Evolutionary conservation across 1,140 invertebrate genomes (phyloP).

Genomic region (Chrysoperla carnea): DNA sequence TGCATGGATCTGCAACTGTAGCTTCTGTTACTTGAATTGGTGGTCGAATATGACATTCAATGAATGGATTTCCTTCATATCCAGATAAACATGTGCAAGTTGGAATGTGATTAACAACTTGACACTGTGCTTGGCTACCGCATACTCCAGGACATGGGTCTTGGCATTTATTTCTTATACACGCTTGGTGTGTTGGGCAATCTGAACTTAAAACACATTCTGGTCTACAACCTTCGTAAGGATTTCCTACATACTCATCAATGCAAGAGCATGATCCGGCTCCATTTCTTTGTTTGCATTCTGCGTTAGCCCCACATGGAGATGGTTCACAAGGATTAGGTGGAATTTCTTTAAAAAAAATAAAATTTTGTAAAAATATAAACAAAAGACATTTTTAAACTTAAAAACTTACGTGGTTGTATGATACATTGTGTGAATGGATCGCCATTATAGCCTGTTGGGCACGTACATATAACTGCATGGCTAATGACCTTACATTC

Average conservation of each 20-base stretch:
- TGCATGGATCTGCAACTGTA: constrained; percentile 35
- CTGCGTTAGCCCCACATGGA: constrained; percentile 52
- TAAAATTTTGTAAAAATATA: background rate
- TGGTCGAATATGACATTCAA: background rate
- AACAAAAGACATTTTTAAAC: background rate
- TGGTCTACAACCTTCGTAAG: constrained; percentile 47
- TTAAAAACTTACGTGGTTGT: constrained; percentile 17
- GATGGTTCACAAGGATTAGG: constrained; percentile 20
- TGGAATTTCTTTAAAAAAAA: constrained; percentile 6
- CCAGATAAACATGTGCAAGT: constrained; percentile 49
- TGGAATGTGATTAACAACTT: constrained; percentile 49
- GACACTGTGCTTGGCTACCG: constrained; percentile 49
- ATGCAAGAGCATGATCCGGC: constrained; percentile 46
- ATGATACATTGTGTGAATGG: constrained; percentile 43
- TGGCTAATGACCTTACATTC: constrained; percentile 60
- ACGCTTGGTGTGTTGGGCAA: constrained; percentile 45
- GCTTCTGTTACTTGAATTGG: constrained; percentile 17
- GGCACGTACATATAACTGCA: constrained; percentile 55
- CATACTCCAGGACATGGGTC: constrained; percentile 56
- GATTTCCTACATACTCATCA: constrained; percentile 41
- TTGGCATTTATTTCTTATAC: constrained; percentile 45
- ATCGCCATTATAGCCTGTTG: constrained; percentile 56
- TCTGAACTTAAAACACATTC: constrained; percentile 53
- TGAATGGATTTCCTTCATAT: constrained; percentile 51
- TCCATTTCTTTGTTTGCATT: constrained; percentile 36